phyloP scores from a whole-genome alignment of 2,888 invertebrate genomes.

The Polyploca ridens region DNA sequence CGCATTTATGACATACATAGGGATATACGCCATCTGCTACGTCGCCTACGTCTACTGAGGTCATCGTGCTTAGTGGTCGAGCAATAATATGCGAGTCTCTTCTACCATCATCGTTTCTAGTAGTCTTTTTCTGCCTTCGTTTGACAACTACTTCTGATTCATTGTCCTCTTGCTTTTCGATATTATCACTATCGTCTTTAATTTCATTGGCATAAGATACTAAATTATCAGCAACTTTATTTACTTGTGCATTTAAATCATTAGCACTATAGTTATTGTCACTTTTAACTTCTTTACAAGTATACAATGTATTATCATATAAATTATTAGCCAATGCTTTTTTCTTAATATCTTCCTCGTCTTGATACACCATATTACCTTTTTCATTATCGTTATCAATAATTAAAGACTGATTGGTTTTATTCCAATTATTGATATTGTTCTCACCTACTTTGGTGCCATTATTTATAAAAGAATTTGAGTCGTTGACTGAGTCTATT shows the following conservation, averaged over 20 bases:
- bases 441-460: slow-evolving; percentile 45
- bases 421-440: slow-evolving; percentile 44
- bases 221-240: slow-evolving; percentile 19
- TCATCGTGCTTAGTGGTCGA: slow-evolving; percentile 78
- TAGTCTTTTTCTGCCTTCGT: slow-evolving; percentile 73
- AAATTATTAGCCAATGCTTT: slow-evolving; percentile 55
- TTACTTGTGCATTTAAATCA: slow-evolving; percentile 27
- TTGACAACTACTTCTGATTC: slow-evolving; percentile 69
- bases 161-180: slow-evolving; percentile 48
- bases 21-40: slow-evolving; percentile 85
- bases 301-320: slow-evolving; percentile 69
- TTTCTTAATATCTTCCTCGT: slow-evolving; percentile 51
- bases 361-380: slow-evolving; percentile 40
- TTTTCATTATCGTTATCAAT: slow-evolving; percentile 36
- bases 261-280: slow-evolving; percentile 34
- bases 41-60: slow-evolving; percentile 75
- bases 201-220: slow-evolving; percentile 31
- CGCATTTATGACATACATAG: slow-evolving; percentile 88
- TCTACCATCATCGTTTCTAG: slow-evolving; percentile 72
- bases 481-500: slow-evolving; percentile 45
- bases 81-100: slow-evolving; percentile 79
- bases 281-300: slow-evolving; percentile 54
- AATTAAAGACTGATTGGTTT: slow-evolving; percentile 32
- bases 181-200: slow-evolving; percentile 31
- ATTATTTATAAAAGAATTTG: slow-evolving; percentile 39